Evolutionary conservation across 1,140 invertebrate genomes (phyloP), one percentile per base, ranked within the genome.

Genomic region (Archegozetes longisetosus): DNA sequence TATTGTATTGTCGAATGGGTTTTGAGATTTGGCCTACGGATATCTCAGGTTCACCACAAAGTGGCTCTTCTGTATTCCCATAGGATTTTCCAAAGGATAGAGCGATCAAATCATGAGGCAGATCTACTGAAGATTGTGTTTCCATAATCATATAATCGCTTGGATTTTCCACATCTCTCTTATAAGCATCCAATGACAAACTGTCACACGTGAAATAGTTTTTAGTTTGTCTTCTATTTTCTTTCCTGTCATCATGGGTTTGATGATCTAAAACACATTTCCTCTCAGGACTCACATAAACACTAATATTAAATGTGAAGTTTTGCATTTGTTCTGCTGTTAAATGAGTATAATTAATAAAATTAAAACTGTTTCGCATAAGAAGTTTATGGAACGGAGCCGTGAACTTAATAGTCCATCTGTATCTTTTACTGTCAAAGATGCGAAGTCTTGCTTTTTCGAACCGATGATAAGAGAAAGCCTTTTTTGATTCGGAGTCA

Each of bases 11-110:
- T 12, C 12, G 9, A 6, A 20, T 49, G 2, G 24, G 20, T 22
- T 47, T 40, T 23, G 20, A 58, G 2, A 25, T n/a, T 46, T 58
- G 57, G 2, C 57, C 48, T 24, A 23, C 23, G 24, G 26, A 26
- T 2, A 29, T 53, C 25, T 58, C 57, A 17, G 57, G 57, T 46
- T 58, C 57, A n/a, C 57, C 57, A 32, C 57, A 58, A 3, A 58
- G n/a, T 53, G 57, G 57, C 22, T 58, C 57, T 13, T 14, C 28
- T 20, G 49, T 47, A 40, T 51, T 58, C 13, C 51, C 51, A 24
- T 58, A 58, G 13, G 25, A 14, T 14, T 3, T 28, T 9, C 57
- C 57, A 23, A 58, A 58, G 27, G 50, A 58, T 20, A 58, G 3
- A 17, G 57, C 57, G 2, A 51, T 29, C 9, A 58, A 51, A 24